phyloP scores from a whole-genome alignment of 2,113 vertebrate species.

The Catharus fuscescens region DNA sequence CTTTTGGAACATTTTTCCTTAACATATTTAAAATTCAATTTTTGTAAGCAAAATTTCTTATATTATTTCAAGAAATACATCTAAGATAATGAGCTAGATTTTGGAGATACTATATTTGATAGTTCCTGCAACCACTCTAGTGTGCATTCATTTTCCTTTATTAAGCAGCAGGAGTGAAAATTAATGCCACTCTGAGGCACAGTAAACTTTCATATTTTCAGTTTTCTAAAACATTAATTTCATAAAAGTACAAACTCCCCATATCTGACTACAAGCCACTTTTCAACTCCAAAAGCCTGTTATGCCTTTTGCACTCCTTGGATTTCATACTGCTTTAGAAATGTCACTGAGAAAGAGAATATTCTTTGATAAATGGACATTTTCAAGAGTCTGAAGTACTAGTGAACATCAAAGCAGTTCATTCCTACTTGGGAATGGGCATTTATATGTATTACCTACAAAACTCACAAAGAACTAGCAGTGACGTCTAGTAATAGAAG shows the following conservation, averaged over 20 bases:
- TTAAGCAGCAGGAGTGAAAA: not conserved
- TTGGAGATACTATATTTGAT: not conserved
- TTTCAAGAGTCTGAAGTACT: not conserved
- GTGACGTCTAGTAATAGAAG: not conserved
- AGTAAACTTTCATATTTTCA: conserved; percentile 5
- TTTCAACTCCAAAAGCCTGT: not conserved
- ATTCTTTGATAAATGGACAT: not conserved
- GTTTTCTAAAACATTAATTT: conserved; percentile 20
- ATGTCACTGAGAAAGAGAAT: not conserved
- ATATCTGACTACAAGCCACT: not conserved
- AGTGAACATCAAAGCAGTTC: not conserved
- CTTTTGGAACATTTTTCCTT: not conserved
- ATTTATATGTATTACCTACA: not conserved
- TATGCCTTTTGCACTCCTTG: not conserved
- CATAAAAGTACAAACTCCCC: not conserved
- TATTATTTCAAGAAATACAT: not conserved
- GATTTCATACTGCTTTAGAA: not conserved
- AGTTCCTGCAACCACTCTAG: not conserved
- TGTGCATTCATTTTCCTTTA: not conserved
- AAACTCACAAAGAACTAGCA: not conserved
- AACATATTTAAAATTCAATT: not conserved
- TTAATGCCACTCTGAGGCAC: not conserved
- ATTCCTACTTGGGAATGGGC: not conserved
- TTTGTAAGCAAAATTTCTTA: not conserved
- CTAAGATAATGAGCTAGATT: not conserved